Percentiles rank a stretch among this genome's conserved stretches.
These are phyloP conservation scores for Meles meles DNA, from an alignment of 2,113 vertebrate genomes.

Conservation along the genomic window DNA sequence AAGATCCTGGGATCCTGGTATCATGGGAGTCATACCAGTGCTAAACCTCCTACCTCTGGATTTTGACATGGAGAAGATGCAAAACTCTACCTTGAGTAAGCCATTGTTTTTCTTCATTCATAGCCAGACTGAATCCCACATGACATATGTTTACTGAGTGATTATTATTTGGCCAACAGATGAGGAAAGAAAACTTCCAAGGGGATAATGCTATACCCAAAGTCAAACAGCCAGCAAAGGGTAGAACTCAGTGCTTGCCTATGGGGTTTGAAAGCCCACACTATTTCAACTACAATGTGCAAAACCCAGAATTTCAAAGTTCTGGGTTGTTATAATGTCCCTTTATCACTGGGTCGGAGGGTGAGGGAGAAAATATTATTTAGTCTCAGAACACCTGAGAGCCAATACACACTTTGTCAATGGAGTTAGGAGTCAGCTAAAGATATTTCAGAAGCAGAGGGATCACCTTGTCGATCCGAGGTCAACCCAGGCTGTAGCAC, in stretches of 20 bases:
- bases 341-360: neutral
- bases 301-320: neutral
- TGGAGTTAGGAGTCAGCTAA: neutral
- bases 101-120: neutral
- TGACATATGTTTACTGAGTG: neutral
- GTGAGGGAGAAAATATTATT: neutral
- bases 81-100: neutral
- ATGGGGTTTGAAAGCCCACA: neutral
- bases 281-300: neutral
- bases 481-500: neutral
- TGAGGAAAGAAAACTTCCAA: neutral
- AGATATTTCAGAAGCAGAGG: neutral
- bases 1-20: too few relatives aligned
- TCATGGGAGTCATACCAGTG: rapidly evolving
- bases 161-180: neutral
- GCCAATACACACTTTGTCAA: neutral
- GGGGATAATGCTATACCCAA: neutral
- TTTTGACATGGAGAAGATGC: neutral
- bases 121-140: neutral
- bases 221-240: neutral
- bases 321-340: neutral
- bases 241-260: neutral
- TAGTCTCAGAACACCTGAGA: neutral
- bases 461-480: too few relatives aligned
- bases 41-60: neutral